Base-by-base conservation (phyloP, 2,113 vertebrate species). In the Semicossyphus pulcher region DNA sequence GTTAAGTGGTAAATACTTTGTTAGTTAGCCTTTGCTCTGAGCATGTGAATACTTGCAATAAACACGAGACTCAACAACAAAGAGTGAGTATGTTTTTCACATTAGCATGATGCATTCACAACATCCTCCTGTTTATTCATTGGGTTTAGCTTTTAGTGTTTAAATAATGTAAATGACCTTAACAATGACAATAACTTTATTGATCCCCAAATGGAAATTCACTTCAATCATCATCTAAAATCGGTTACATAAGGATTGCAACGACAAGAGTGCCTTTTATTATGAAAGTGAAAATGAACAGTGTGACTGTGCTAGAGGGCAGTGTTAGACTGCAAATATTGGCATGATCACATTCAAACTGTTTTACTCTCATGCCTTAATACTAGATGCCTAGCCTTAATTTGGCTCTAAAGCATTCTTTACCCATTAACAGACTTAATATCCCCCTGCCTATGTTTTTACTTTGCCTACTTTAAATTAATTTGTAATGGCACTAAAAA, bases 241-340 rank as follows among this genome's bases (percentile, higher is more conserved):
- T n/a, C n/a, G n/a, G n/a, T n/a, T n/a, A n/a, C n/a, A n/a, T n/a
- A n/a, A n/a, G n/a, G n/a, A n/a, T n/a, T n/a, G n/a, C n/a, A n/a
- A n/a, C n/a, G n/a, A n/a, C n/a, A n/a, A 29, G 26, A 70, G 72
- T 80, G 78, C 65, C 60, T 85, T 86, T 81, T 61, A 47, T 44
- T 39, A 16, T 32, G 28, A 57, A 47, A 29, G 7, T 60, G n/a
- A 59, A 59, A 49, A 59, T 67, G 9, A 62, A 63, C 8, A 62
- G 42, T 57, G 5, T 0, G 11, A 58, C 26, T 37, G 39, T 65
- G 23, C 48, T 20, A 9, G 11, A 31, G 28, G 15, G 28, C 16
- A 26, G 45, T 32, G 39, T 34, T 15, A 56, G 15, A n/a, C 20
- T 69, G 31, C 36, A 70, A 60, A 61, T 6, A 34, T 45, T 49